These are phyloP conservation scores for Muntiacus reevesi DNA, from an alignment of 2,113 vertebrate species.

Conservation along the genomic window DNA sequence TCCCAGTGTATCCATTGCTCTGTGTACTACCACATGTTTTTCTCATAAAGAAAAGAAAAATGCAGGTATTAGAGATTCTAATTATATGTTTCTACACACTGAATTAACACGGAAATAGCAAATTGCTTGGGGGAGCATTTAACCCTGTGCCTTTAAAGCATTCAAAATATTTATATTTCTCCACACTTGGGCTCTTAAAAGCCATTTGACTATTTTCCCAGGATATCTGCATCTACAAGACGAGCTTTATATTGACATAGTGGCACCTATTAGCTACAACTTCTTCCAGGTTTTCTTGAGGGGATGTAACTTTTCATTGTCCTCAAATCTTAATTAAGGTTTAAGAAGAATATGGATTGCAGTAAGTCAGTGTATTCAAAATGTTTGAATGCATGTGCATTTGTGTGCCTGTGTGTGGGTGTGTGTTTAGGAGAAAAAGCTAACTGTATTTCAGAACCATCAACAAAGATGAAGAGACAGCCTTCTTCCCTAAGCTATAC, in stretches of 20 bases:
- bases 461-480: not conserved
- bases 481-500: not conserved
- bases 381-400: not conserved
- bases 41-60: slow-evolving; percentile 67
- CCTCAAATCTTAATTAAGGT: not conserved
- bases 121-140: slow-evolving; percentile 62
- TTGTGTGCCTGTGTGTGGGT: not conserved
- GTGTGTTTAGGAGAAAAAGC: not conserved
- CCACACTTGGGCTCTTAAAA: slow-evolving; percentile 24
- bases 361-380: not conserved
- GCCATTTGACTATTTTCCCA: slow-evolving; percentile 29
- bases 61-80: slow-evolving; percentile 67
- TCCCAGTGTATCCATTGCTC: not conserved
- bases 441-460: not conserved
- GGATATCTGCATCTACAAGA: not conserved
- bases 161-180: slow-evolving; percentile 56
- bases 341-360: not conserved
- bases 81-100: slow-evolving; percentile 69
- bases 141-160: slow-evolving; percentile 45
- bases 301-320: not conserved
- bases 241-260: not conserved
- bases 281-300: not conserved
- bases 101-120: slow-evolving; percentile 70
- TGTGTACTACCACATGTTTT: slow-evolving; percentile 51
- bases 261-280: not conserved